A percentile compares a stretch with the other conserved stretches of the same genome.
Conservation (phyloP, 2,888 invertebrate genomes). For the Macaria notata region DNA sequence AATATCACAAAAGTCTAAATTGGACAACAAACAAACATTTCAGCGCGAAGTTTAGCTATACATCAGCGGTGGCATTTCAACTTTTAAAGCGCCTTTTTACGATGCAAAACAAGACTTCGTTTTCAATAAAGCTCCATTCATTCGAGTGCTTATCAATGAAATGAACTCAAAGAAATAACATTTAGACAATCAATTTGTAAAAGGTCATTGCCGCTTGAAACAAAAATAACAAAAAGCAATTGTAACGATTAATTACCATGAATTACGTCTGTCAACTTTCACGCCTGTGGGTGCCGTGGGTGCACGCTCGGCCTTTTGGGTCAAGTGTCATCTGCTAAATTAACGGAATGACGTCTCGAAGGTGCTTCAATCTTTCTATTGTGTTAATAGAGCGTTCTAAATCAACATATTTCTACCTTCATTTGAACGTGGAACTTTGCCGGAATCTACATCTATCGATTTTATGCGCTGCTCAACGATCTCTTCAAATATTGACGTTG, state of each 20-base stretch:
- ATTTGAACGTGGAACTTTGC: conserved; percentile 7
- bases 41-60: conserved; percentile 1
- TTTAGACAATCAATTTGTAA: conserved; percentile 30
- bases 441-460: conserved; percentile 2
- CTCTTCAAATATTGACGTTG: conserved; percentile 31
- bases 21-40: conserved; percentile 9
- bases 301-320: conserved; percentile 41
- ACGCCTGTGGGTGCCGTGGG: conserved; percentile 35
- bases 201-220: conserved; percentile 52
- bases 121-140: conserved; percentile 3
- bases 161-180: conserved; percentile 10
- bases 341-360: conserved; percentile 19
- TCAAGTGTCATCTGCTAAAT: conserved; percentile 35
- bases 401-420: conserved; percentile 1
- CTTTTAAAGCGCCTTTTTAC: conserved; percentile 3
- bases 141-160: conserved; percentile 6
- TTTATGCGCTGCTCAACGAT: conserved; percentile 18
- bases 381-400: conserved; percentile 3
- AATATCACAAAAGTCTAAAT: conserved; percentile 48
- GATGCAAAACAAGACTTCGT: not conserved
- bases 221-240: conserved; percentile 42
- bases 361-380: conserved; percentile 13
- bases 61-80: conserved; percentile 15
- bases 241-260: conserved; percentile 55
- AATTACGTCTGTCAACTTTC: conserved; percentile 55